These are phyloP conservation scores for Pseudomyrmex cubaensis DNA, from an alignment of 1,140 invertebrate genomes.

Conservation along the genomic window DNA sequence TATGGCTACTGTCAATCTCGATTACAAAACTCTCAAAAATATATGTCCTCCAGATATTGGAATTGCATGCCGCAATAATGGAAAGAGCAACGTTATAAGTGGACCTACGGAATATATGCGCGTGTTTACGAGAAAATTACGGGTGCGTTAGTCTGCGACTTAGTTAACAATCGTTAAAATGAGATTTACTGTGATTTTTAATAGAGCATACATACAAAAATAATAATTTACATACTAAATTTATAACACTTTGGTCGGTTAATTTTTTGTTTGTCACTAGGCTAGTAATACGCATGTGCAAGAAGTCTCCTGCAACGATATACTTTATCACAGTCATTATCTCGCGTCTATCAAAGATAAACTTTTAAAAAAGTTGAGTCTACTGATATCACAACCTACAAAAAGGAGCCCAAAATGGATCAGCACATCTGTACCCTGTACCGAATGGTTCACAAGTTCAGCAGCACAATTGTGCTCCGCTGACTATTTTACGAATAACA, in stretches of 20 bases:
- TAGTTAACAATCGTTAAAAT: not conserved
- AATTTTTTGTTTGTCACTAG: conserved; percentile 82
- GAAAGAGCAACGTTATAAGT: conserved; percentile 89
- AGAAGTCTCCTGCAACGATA: conserved; percentile 91
- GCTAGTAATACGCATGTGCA: conserved; percentile 90
- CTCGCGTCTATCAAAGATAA: conserved; percentile 88
- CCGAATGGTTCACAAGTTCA: conserved; percentile 88
- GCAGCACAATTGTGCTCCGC: conserved; percentile 89
- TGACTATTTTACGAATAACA: conserved; percentile 97
- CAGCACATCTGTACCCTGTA: conserved; percentile 93
- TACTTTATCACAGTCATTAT: conserved; percentile 90
- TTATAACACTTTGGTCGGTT: not conserved
- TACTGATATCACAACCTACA: conserved; percentile 90
- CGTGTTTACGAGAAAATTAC: conserved; percentile 82
- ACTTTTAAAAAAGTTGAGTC: conserved; percentile 89
- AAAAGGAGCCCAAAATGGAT: conserved; percentile 92
- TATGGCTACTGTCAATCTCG: conserved; percentile 93
- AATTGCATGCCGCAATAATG: conserved; percentile 90
- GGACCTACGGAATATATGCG: conserved; percentile 86
- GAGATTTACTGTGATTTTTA: too few species aligned
- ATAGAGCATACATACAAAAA: too few species aligned
- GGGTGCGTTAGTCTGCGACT: conserved; percentile 70
- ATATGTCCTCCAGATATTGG: conserved; percentile 86
- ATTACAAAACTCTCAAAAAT: conserved; percentile 79
- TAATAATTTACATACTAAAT: too few species aligned